phyloP scores from a whole-genome alignment of 2,113 vertebrate species.

The Burhinus oedicnemus region DNA sequence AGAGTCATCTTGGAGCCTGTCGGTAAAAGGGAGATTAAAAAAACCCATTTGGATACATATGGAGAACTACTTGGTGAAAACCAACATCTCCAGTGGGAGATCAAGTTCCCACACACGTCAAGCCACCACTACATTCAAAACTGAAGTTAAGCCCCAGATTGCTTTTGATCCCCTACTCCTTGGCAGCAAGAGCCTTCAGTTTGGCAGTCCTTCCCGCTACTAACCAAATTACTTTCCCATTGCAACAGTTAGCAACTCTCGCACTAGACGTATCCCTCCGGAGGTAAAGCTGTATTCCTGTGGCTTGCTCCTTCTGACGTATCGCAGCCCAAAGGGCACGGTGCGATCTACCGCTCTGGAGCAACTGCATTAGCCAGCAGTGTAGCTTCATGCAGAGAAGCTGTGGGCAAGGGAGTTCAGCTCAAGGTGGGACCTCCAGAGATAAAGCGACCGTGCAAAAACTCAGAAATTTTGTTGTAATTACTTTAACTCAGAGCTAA shows the following conservation, averaged over 20 bases:
- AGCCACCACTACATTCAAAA: background rate
- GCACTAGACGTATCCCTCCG: background rate
- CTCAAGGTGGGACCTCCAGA: background rate
- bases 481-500: background rate
- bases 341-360: background rate
- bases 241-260: background rate
- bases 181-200: background rate
- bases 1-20: slow-evolving; percentile 77
- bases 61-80: background rate
- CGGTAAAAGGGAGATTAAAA: background rate
- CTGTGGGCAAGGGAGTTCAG: background rate
- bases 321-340: background rate
- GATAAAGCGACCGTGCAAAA: background rate
- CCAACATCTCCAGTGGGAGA: background rate
- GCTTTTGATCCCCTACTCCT: background rate
- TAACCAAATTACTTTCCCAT: background rate
- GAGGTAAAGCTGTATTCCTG: background rate
- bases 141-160: background rate
- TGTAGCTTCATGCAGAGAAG: background rate
- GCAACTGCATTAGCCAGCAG: background rate
- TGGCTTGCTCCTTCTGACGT: background rate
- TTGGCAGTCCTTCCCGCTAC: background rate
- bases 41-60: background rate
- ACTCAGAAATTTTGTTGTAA: background rate
- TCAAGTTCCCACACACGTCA: background rate